Conservation (phyloP, 2,888 invertebrate genomes). For the Drosophila villosipedis region DNA sequence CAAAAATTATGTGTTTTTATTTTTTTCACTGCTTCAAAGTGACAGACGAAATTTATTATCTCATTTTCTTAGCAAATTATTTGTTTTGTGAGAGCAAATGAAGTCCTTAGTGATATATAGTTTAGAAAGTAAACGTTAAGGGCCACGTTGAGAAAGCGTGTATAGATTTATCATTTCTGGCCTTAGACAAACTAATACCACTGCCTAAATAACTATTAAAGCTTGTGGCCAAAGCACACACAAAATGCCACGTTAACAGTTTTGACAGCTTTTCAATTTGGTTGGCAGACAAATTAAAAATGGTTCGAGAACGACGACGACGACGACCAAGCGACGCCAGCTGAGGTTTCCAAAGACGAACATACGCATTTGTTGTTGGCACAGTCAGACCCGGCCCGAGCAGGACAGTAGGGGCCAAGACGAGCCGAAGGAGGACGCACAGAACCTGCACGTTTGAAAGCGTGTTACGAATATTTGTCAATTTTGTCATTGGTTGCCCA, state of each 20-base stretch:
- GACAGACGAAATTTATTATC: background rate
- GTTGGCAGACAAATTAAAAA: slow-evolving; percentile 69
- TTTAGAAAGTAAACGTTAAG: background rate
- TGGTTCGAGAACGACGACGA: slow-evolving; percentile 44
- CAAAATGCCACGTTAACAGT: slow-evolving; percentile 65
- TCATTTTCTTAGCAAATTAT: background rate
- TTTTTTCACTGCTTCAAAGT: background rate
- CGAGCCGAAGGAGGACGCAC: background rate
- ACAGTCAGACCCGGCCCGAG: background rate
- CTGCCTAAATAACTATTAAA: slow-evolving; percentile 50
- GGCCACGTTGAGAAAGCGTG: background rate
- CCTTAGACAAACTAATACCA: slow-evolving; percentile 9
- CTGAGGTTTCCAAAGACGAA: slow-evolving; percentile 55
- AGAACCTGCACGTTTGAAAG: slow-evolving; percentile 21
- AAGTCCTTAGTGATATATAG: background rate
- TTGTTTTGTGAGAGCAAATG: background rate
- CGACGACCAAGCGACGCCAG: slow-evolving; percentile 63
- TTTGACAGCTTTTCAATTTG: slow-evolving; percentile 78
- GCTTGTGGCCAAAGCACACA: slow-evolving; percentile 32
- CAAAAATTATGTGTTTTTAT: background rate
- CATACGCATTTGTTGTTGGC: slow-evolving; percentile 30
- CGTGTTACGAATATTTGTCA: slow-evolving; percentile 69
- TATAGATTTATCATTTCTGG: slow-evolving; percentile 11
- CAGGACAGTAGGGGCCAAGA: background rate
- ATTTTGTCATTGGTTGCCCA: slow-evolving; percentile 42